phyloP scores from a whole-genome alignment of 1,140 invertebrate genomes.

The Pseudomyrmex concolor region DNA sequence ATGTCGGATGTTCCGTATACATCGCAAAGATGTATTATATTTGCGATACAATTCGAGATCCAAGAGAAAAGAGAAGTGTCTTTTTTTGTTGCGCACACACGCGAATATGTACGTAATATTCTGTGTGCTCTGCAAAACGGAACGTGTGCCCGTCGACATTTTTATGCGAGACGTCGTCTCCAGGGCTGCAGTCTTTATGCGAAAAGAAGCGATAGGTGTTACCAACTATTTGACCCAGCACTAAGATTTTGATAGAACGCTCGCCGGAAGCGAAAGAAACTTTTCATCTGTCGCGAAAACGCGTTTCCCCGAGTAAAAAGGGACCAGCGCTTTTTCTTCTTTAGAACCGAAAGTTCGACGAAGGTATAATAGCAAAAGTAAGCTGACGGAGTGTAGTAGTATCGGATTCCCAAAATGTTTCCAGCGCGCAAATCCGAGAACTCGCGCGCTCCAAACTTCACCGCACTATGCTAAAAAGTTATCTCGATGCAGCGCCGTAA shows the following conservation, averaged over 20 bases:
- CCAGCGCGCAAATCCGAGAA: conserved; percentile 1
- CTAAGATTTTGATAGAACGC: conserved; percentile 40
- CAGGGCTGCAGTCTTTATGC: neutral
- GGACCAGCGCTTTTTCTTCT: conserved; percentile 15
- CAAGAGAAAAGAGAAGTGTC: conserved; percentile 32
- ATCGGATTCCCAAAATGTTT: conserved; percentile 52
- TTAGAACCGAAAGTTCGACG: conserved; percentile 38
- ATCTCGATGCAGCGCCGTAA: neutral
- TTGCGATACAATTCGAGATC: conserved; percentile 44
- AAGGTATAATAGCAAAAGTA: conserved; percentile 48
- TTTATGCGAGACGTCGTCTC: conserved; percentile 28
- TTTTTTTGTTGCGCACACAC: neutral
- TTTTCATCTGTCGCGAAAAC: conserved; percentile 16
- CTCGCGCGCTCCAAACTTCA: conserved; percentile 37
- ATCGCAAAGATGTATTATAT: conserved; percentile 50
- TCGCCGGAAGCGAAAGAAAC: conserved; percentile 8
- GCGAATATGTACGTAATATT: neutral
- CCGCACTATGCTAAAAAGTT: conserved; percentile 51
- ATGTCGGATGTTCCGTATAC: conserved; percentile 44
- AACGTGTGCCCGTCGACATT: conserved; percentile 22
- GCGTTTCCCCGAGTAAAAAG: conserved; percentile 26
- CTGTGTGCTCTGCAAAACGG: conserved; percentile 13
- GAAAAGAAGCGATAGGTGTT: conserved; percentile 3
- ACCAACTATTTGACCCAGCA: conserved; percentile 37
- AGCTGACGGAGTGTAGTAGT: conserved; percentile 24